phyloP scores from a whole-genome alignment of 2,797 vertebrate species.

The Phalloptychus januarius region DNA sequence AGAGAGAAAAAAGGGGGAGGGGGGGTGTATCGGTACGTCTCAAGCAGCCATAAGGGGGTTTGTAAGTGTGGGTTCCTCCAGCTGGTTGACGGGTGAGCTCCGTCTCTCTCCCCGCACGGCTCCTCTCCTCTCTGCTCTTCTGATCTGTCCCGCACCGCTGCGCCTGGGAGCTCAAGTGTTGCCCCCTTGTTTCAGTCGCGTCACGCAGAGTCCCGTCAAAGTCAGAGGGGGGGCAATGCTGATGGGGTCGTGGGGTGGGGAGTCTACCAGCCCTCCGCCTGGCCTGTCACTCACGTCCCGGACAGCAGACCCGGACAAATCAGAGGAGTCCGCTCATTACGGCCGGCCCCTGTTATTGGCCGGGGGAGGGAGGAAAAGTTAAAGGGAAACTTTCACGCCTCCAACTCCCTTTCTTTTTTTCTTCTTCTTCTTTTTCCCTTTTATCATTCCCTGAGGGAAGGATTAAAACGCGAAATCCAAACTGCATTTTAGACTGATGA shows the following conservation, averaged over 20 bases:
- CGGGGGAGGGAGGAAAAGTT: constrained; percentile 57
- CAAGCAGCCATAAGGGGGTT: constrained; percentile 84
- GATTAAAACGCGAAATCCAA: constrained; percentile 59
- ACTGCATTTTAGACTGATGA: not conserved
- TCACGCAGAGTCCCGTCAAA: constrained; percentile 77
- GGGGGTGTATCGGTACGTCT: constrained; percentile 74
- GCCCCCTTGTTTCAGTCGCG: constrained; percentile 66
- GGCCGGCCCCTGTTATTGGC: constrained; percentile 69
- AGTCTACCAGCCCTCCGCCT: constrained; percentile 16
- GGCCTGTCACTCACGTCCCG: constrained; percentile 73
- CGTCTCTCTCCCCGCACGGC: constrained; percentile 71
- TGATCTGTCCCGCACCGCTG: constrained; percentile 68
- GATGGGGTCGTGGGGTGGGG: not conserved
- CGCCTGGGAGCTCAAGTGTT: constrained; percentile 76
- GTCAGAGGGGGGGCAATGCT: constrained; percentile 50
- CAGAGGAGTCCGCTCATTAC: constrained; percentile 44
- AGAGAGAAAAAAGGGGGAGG: constrained; percentile 64
- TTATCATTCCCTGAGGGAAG: not conserved
- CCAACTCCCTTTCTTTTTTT: constrained; percentile 23
- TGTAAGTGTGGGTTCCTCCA: constrained; percentile 76
- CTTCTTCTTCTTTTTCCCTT: not conserved
- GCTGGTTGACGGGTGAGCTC: constrained; percentile 74
- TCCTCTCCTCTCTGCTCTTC: constrained; percentile 75
- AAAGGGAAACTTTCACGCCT: constrained; percentile 74
- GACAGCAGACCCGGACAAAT: constrained; percentile 69